phyloP scores from a whole-genome alignment of 2,113 vertebrate species.

The Semicossyphus pulcher region DNA sequence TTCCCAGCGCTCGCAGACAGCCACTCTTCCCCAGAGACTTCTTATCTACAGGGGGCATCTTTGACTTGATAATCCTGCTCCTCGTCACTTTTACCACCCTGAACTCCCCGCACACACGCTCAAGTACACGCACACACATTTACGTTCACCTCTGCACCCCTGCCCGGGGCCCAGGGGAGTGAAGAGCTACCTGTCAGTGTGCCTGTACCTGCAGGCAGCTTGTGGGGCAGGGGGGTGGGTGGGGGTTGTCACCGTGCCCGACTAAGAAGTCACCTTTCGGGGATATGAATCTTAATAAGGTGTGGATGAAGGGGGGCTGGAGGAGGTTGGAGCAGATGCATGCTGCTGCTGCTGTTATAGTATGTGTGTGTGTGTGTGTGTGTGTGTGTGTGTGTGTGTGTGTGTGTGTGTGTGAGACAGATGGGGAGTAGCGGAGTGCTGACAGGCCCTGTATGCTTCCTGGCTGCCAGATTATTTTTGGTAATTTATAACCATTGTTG shows the following conservation, averaged over 20 bases:
- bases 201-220: slow-evolving; percentile 80
- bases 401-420: slow-evolving; percentile 72
- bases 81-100: slow-evolving; percentile 70
- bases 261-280: slow-evolving; percentile 86
- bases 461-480: slow-evolving; percentile 83
- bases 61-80: slow-evolving; percentile 83
- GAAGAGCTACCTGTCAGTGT: slow-evolving; percentile 81
- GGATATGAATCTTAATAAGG: slow-evolving; percentile 87
- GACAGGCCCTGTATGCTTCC: slow-evolving; percentile 80
- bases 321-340: slow-evolving; percentile 50
- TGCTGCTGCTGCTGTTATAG: slow-evolving; percentile 46
- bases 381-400: slow-evolving; percentile 21
- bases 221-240: slow-evolving; percentile 65
- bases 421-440: slow-evolving; percentile 79
- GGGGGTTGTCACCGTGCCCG: slow-evolving; percentile 75
- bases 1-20: slow-evolving; percentile 66
- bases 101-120: slow-evolving; percentile 27
- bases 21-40: slow-evolving; percentile 74
- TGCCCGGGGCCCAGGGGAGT: slow-evolving; percentile 74
- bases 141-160: slow-evolving; percentile 43
- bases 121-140: not conserved
- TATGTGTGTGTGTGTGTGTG: slow-evolving; percentile 47
- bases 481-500: slow-evolving; percentile 82
- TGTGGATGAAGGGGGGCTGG: slow-evolving; percentile 45
- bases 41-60: slow-evolving; percentile 82